These are phyloP conservation scores for Anthophora plumipes DNA, from an alignment of 2,888 invertebrate genomes.

Conservation along the genomic window DNA sequence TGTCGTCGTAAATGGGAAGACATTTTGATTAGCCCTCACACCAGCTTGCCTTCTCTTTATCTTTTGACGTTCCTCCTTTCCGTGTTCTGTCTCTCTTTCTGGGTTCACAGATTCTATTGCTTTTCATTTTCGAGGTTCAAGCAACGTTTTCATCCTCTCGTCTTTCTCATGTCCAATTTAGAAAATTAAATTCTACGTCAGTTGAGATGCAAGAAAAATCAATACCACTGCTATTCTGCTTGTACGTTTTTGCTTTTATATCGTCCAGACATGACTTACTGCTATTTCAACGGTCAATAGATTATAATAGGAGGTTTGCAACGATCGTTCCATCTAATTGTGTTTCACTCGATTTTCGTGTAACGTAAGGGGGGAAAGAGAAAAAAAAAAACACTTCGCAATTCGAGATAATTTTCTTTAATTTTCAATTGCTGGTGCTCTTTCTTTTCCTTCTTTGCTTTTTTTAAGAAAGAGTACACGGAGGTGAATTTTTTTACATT, in stretches of 20 bases:
- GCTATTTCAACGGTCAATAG: slow-evolving; percentile 46
- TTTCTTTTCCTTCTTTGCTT: too few species aligned
- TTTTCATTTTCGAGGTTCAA: slow-evolving; percentile 23
- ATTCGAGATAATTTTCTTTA: slow-evolving; percentile 23
- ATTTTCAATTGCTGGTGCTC: slow-evolving; percentile 3
- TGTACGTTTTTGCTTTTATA: slow-evolving; percentile 13
- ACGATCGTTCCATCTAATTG: slow-evolving; percentile 34
- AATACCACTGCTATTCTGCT: slow-evolving; percentile 24
- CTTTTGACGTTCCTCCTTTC: background rate
- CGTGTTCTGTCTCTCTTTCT: background rate
- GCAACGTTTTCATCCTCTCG: slow-evolving; percentile 42
- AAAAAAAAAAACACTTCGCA: background rate
- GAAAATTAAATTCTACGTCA: slow-evolving; percentile 50
- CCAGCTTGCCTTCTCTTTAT: background rate
- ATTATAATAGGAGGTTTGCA: slow-evolving; percentile 36
- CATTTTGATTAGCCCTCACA: slow-evolving; percentile 15
- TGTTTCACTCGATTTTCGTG: slow-evolving; percentile 4
- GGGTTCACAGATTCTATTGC: slow-evolving; percentile 3
- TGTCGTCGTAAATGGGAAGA: background rate
- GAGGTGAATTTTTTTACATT: background rate
- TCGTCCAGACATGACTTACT: slow-evolving; percentile 22
- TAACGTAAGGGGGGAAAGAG: background rate
- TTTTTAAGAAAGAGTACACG: background rate
- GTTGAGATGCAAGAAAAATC: slow-evolving; percentile 47
- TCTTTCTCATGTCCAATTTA: slow-evolving; percentile 43